These are phyloP conservation scores for Cnemophilus loriae DNA, from an alignment of 2,113 vertebrate genomes.

Conservation along the genomic window DNA sequence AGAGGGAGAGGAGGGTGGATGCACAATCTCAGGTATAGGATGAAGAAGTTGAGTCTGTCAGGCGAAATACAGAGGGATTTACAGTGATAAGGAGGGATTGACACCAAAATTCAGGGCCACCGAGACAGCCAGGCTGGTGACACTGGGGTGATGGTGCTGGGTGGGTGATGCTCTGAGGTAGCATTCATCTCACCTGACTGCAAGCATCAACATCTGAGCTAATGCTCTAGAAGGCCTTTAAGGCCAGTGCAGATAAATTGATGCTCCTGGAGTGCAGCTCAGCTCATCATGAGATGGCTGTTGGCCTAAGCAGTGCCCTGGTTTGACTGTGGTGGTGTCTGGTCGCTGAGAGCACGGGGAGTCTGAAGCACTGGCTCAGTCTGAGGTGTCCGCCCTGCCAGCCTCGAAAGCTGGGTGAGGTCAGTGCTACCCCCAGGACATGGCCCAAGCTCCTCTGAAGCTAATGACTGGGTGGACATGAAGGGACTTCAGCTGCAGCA, in stretches of 20 bases:
- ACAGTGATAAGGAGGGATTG: fast-evolving
- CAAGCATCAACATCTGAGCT: background rate
- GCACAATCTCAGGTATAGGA: background rate
- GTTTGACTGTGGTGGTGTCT: background rate
- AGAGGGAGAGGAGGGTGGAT: background rate
- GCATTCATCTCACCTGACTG: background rate
- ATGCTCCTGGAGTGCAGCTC: background rate
- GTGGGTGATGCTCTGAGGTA: background rate
- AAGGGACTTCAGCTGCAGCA: background rate
- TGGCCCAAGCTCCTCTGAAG: background rate
- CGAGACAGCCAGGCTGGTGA: background rate
- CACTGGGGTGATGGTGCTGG: background rate
- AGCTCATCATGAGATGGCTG: background rate
- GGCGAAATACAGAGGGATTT: background rate
- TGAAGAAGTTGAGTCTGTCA: background rate
- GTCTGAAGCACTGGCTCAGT: background rate
- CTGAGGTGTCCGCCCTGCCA: background rate
- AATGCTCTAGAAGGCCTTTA: background rate
- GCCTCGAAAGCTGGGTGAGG: background rate
- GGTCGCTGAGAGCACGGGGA: fast-evolving
- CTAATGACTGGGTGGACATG: background rate
- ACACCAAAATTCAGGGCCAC: background rate
- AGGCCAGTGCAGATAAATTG: background rate
- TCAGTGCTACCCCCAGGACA: background rate
- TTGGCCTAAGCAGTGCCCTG: background rate